phyloP scores from a whole-genome alignment of 2,113 vertebrate genomes.

The Procavia capensis region DNA sequence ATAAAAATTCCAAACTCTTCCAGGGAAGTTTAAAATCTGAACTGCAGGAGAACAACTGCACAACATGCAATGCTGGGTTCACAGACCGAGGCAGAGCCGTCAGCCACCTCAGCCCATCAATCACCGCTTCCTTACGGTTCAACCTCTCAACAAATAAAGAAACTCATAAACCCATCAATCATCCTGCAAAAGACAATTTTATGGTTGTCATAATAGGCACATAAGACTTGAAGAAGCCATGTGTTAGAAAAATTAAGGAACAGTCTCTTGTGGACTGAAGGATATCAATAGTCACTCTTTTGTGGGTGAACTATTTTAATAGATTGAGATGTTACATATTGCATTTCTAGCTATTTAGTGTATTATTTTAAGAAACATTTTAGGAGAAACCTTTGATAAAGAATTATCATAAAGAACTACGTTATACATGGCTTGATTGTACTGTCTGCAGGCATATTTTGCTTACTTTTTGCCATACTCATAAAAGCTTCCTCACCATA shows the following conservation, averaged over 20 bases:
- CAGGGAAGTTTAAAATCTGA: slow-evolving; percentile 50
- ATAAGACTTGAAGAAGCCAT: slow-evolving; percentile 37
- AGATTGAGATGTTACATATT: slow-evolving; percentile 1
- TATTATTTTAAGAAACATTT: slow-evolving; percentile 32
- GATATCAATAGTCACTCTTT: neutral
- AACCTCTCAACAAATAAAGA: slow-evolving; percentile 55
- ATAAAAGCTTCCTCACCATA: neutral
- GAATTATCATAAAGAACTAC: neutral
- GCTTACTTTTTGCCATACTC: slow-evolving; percentile 27
- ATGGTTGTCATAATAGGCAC: slow-evolving; percentile 46
- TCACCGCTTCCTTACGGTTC: slow-evolving; percentile 65
- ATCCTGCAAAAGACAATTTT: slow-evolving; percentile 51
- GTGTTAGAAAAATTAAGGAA: slow-evolving; percentile 62
- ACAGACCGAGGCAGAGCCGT: slow-evolving; percentile 28
- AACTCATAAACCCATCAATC: slow-evolving; percentile 64
- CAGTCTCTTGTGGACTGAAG: neutral
- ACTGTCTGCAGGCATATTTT: slow-evolving; percentile 11
- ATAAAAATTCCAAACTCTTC: slow-evolving; percentile 42
- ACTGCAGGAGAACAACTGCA: slow-evolving; percentile 52
- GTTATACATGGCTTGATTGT: neutral
- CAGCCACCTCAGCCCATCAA: slow-evolving; percentile 6
- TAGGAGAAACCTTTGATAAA: neutral
- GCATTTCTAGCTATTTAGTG: slow-evolving; percentile 14
- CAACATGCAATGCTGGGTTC: neutral
- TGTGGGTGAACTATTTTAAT: neutral